Evolutionary conservation across 2,888 invertebrate species (phyloP).

Genomic region (Parthenolecanium corni): DNA sequence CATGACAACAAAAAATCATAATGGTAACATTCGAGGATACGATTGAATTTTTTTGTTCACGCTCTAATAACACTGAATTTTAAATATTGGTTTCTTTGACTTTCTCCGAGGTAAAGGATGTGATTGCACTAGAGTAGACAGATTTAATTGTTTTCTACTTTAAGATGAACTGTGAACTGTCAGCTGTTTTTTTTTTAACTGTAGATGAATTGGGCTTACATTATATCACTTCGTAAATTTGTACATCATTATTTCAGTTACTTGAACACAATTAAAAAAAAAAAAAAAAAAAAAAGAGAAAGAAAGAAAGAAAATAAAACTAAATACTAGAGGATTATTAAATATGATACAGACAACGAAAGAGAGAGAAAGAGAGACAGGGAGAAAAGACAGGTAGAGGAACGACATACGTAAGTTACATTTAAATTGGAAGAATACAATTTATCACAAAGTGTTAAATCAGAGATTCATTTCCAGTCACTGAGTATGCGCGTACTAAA

Average conservation of each 20-base stretch:
- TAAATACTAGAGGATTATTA: constrained; percentile 20
- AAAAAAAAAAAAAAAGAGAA: constrained; percentile 13
- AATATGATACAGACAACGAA: constrained; percentile 21
- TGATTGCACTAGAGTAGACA: neutral
- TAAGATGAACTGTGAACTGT: neutral
- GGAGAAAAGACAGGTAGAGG: constrained; percentile 1
- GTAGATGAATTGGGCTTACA: constrained; percentile 8
- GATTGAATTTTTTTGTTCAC: no score
- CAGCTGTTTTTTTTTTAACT: neutral
- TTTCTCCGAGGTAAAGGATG: neutral
- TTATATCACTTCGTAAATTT: constrained; percentile 26
- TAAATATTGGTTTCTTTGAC: no score
- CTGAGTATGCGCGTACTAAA: neutral
- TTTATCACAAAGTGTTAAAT: constrained; percentile 25
- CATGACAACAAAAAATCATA: no score
- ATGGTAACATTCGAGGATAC: no score
- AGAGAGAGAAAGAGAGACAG: neutral
- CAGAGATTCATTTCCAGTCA: constrained; percentile 28
- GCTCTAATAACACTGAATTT: no score
- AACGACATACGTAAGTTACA: constrained; percentile 27
- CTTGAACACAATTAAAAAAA: constrained; percentile 22
- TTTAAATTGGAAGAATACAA: constrained; percentile 22
- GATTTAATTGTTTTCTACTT: neutral
- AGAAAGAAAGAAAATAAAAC: constrained; percentile 9
- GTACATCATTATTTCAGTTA: constrained; percentile 23